Conservation (phyloP, 2,797 vertebrate species). For the Oceanodroma leucorhoa region DNA sequence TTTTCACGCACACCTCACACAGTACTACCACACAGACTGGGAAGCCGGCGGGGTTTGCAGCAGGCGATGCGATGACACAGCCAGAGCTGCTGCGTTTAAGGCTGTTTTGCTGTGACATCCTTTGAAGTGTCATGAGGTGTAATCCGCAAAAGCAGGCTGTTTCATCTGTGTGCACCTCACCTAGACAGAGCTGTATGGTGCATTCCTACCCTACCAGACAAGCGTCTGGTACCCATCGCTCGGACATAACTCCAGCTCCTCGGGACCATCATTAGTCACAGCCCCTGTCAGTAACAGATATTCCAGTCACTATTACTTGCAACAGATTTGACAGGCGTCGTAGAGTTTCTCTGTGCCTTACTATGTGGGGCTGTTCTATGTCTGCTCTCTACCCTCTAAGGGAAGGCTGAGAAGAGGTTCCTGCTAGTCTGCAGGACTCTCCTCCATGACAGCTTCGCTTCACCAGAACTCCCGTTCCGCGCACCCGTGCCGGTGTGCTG, state of each 20-base stretch:
- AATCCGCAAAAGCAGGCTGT: background rate
- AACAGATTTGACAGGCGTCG: background rate
- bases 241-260: background rate
- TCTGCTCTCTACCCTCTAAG: too few species aligned
- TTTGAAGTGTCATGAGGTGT: background rate
- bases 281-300: rapidly evolving
- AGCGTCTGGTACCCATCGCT: too few species aligned
- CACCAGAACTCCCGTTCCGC: background rate
- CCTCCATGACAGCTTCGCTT: rapidly evolving
- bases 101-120: background rate
- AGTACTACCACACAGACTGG: background rate
- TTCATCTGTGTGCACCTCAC: background rate
- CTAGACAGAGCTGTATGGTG: background rate
- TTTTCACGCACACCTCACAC: background rate
- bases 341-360: background rate
- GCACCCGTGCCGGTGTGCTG: rapidly evolving
- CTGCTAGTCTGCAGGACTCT: background rate
- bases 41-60: background rate
- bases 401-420: background rate
- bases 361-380: background rate
- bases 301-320: background rate
- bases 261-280: background rate
- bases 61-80: rapidly evolving
- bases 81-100: background rate
- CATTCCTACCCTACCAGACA: background rate